phyloP scores from a whole-genome alignment of 37 sponge, comb jelly and placozoan genomes.

The Lycopodina hypogea region DNA sequence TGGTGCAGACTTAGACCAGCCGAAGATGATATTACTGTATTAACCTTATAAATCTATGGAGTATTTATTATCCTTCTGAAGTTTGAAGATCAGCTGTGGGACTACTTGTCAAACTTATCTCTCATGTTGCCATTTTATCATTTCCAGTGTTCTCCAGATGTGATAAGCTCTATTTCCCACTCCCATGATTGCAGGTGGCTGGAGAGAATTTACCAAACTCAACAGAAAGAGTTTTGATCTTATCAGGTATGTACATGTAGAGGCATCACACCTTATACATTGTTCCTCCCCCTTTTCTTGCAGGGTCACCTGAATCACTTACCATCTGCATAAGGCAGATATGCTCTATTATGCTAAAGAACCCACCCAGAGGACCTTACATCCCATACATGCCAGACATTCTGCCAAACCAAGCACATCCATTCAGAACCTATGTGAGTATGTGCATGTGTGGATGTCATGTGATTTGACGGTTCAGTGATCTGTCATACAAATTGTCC shows the following conservation, averaged over 20 bases:
- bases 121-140: too few relatives aligned
- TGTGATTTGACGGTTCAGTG: too few relatives aligned
- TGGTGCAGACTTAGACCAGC: too few relatives aligned
- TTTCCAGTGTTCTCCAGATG: too few relatives aligned
- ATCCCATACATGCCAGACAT: slow-evolving; percentile 67
- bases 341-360: slow-evolving; percentile 75
- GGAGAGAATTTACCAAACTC: slow-evolving; percentile 88
- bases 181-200: slow-evolving; percentile 36
- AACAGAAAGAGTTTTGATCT: slow-evolving; percentile 82
- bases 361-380: slow-evolving; percentile 69
- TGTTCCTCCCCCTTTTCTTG: neutral
- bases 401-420: slow-evolving; percentile 61
- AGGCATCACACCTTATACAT: neutral
- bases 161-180: neutral
- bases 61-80: too few relatives aligned
- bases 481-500: too few relatives aligned
- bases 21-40: too few relatives aligned
- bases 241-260: slow-evolving; percentile 56
- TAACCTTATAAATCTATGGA: too few relatives aligned
- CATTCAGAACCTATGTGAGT: slow-evolving; percentile 47
- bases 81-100: too few relatives aligned
- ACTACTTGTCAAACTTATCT: too few relatives aligned
- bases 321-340: slow-evolving; percentile 66
- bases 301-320: slow-evolving; percentile 59
- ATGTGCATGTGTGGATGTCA: neutral